These are phyloP conservation scores for Drosophila mettleri DNA, from an alignment of 2,888 invertebrate species.

Conservation along the genomic window DNA sequence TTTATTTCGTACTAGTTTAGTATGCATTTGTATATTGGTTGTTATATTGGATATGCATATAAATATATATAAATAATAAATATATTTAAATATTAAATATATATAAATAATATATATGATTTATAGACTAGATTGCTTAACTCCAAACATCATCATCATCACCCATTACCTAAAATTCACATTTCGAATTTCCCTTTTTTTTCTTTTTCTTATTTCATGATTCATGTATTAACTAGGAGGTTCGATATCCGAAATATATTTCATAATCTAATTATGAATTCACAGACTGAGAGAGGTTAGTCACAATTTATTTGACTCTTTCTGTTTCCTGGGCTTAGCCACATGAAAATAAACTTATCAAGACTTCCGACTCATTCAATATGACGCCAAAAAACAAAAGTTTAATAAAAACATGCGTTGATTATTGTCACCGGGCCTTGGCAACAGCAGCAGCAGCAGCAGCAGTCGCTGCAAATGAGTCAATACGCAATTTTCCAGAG, in stretches of 20 bases:
- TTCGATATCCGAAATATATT: not conserved
- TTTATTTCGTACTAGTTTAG: too few relatives aligned
- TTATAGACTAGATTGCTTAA: too few relatives aligned
- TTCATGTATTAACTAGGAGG: not conserved
- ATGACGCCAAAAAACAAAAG: conserved; percentile 12
- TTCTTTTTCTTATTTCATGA: not conserved
- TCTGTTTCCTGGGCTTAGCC: conserved; percentile 7
- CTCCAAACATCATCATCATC: too few relatives aligned
- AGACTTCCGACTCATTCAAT: conserved; percentile 34
- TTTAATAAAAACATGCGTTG: not conserved
- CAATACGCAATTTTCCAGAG: conserved; percentile 16
- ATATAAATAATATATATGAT: too few relatives aligned
- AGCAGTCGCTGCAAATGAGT: conserved; percentile 17
- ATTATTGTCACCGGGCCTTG: conserved; percentile 24
- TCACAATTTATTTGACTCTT: conserved; percentile 11
- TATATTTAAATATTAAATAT: too few relatives aligned
- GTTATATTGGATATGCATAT: too few relatives aligned
- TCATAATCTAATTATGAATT: conserved; percentile 5
- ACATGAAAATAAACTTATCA: conserved; percentile 38
- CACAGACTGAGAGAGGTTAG: conserved; percentile 2
- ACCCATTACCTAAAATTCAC: too few relatives aligned
- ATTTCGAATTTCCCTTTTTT: too few relatives aligned
- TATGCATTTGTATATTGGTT: too few relatives aligned
- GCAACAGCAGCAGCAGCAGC: conserved; percentile 28
- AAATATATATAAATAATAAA: too few relatives aligned